Evolutionary conservation across 2,113 vertebrate genomes (phyloP).

Genomic region (Clarias batrachus): DNA sequence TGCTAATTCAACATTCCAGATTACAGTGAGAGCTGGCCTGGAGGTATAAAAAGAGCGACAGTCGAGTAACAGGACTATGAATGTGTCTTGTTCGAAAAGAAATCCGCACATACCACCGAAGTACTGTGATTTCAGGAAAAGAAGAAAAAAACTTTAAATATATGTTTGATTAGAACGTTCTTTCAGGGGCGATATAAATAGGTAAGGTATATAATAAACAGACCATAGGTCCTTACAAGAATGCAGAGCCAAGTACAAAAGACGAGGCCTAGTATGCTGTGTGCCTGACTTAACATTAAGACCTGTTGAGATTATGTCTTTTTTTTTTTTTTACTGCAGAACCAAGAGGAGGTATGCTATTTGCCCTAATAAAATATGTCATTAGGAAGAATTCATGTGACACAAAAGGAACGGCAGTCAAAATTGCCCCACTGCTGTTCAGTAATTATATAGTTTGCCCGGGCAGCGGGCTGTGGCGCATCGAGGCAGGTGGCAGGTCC

Average conservation of each 20-base stretch:
- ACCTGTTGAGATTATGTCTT: constrained; percentile 78
- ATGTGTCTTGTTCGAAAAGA: constrained; percentile 54
- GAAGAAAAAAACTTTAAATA: constrained; percentile 64
- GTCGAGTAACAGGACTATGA: constrained; percentile 69
- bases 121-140: constrained; percentile 68
- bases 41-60: constrained; percentile 6
- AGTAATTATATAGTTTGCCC: constrained; percentile 99
- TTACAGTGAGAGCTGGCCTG: neutral
- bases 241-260: constrained; percentile 69
- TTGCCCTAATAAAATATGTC: constrained; percentile 99
- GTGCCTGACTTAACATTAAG: constrained; percentile 63
- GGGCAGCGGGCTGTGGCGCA: constrained; percentile 88
- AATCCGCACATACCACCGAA: constrained; percentile 55
- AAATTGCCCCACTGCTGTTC: constrained; percentile 98
- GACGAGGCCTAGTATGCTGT: constrained; percentile 80
- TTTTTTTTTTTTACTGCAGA: constrained; percentile 81
- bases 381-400: constrained; percentile 98
- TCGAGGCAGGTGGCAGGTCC: constrained; percentile 99
- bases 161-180: constrained; percentile 61
- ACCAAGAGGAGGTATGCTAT: constrained; percentile 79
- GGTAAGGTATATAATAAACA: constrained; percentile 16
- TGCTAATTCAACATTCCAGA: neutral
- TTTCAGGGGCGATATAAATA: constrained; percentile 46
- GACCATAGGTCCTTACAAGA: constrained; percentile 54
- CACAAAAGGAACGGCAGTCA: constrained; percentile 98